Evolutionary conservation across 2,888 invertebrate genomes (phyloP).

Genomic region (Liposcelis brunnea): DNA sequence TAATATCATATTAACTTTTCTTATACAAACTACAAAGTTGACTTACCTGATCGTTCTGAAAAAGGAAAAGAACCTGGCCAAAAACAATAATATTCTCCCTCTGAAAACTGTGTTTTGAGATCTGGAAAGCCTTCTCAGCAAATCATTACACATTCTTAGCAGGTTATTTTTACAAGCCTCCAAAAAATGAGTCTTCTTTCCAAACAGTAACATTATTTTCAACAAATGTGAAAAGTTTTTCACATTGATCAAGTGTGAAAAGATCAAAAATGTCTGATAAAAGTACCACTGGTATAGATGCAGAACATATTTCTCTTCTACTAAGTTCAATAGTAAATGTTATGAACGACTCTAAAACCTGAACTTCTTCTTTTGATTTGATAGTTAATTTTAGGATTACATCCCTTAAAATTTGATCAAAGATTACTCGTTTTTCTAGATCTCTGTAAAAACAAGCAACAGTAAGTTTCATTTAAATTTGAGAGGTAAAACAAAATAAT

Average conservation of each 20-base stretch:
- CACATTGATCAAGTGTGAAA: slow-evolving; percentile 69
- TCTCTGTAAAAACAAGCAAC: slow-evolving; percentile 27
- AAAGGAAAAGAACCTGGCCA: slow-evolving; percentile 96
- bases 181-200: slow-evolving; percentile 84
- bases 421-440: slow-evolving; percentile 52
- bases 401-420: slow-evolving; percentile 68
- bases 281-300: slow-evolving; percentile 73
- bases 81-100: slow-evolving; percentile 83
- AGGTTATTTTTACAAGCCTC: slow-evolving; percentile 86
- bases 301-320: slow-evolving; percentile 57
- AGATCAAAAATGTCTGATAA: slow-evolving; percentile 83
- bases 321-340: slow-evolving; percentile 60
- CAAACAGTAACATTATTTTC: slow-evolving; percentile 77
- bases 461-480: background rate
- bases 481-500: no score
- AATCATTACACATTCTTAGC: slow-evolving; percentile 87
- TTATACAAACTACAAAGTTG: no score
- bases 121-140: slow-evolving; percentile 74
- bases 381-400: slow-evolving; percentile 38
- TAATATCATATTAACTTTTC: no score
- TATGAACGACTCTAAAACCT: slow-evolving; percentile 42
- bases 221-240: slow-evolving; percentile 74
- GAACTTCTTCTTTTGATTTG: slow-evolving; percentile 34
- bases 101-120: slow-evolving; percentile 97
- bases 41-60: slow-evolving; percentile 70